Base-by-base conservation (phyloP, 2,113 vertebrate species). In the Origma solitaria region DNA sequence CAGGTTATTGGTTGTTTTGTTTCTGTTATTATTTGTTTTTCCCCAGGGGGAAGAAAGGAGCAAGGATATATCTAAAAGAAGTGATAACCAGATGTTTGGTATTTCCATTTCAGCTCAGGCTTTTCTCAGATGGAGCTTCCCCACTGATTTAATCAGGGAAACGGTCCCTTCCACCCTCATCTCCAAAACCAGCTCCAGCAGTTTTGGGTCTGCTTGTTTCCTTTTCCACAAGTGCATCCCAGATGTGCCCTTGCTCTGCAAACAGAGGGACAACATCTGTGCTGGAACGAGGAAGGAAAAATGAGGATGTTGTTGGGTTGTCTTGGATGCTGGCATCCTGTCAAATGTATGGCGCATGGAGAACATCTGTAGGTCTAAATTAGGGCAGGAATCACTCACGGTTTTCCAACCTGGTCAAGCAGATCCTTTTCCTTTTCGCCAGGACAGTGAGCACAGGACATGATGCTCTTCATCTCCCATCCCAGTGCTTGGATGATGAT, bases 21-120 rank as follows among this genome's bases (percentile, higher is more conserved):
- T 51, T 88, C 65, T 80, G 75, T 82, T 90, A 54, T 42, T 90
- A 19, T 80, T 93, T 94, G 71, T 44, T 92, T 94, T 77, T n/a
- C 85, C 82, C 75, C 8, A 2, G 13, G 47, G 79, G 47, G 51
- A 80, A 70, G 53, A 82, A 58, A 61, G 33, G n/a, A 90, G 12
- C 50, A 58, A 54, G 44, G 58, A 33, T 58, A 37, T 64, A 47
- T 30, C 71, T 83, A 54, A 80, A n/a, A 71, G 37, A 58, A 86
- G 68, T 0, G 20, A 61, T 45, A 85, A 95, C 28, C 91, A 95
- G 75, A 91, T 86, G 71, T 77, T 82, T 80, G 54, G 35, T 60
- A 28, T 91, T 80, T 93, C 50, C n/a, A 73, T 82, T 84, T 69
- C 57, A 76, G 23, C 58, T 72, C 75, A 37, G 27, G 40, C 5